Evolutionary conservation across 2,113 vertebrate species (phyloP), one percentile per base, ranked within the genome.

Genomic region (Seriola aureovittata): DNA sequence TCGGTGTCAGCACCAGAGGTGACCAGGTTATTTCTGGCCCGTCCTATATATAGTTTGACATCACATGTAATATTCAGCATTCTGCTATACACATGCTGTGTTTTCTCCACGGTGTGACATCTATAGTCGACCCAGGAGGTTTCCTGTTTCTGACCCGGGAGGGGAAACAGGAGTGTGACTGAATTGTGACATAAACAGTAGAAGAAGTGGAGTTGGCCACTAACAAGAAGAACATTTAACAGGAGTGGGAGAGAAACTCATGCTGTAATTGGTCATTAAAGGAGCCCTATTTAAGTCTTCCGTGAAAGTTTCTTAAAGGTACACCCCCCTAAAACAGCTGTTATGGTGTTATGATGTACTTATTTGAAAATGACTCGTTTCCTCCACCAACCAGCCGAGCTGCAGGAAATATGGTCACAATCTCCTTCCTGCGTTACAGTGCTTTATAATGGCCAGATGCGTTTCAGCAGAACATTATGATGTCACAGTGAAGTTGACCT

Each of bases 51-150:
- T 40, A 64, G 46, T 75, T 50, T 66, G 68, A 75, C 75, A 71
- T 71, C 25, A 11, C 63, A 75, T 88, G 79, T 68, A 71, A 81
- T 81, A 85, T 85, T 85, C 42, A 82, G 75, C 59, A 17, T 75
- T 38, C 48, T n/a, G 4, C 66, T 2, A 6, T 19, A 64, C 36
- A 23, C 59, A 58, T 12, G 4, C 64, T 59, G 17, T 59, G 17
- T 42, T 23, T 19, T 38, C 42, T 52, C 34, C 40, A 34, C 40
- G 54, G 25, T 19, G 21, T 17, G 64, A n/a, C 13, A 29, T 8
- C 21, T 38, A 34, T 8, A 50, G 62, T 46, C 9, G 44, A 64
- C 19, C 44, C 19, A 6, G 10, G 21, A 57, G 40, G 8, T 0
- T 29, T 36, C 25, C 46, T 65, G 5, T 19, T 23, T n/a, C 29